phyloP scores from a whole-genome alignment of 2,888 invertebrate genomes.

The Drymonia ruficornis region DNA sequence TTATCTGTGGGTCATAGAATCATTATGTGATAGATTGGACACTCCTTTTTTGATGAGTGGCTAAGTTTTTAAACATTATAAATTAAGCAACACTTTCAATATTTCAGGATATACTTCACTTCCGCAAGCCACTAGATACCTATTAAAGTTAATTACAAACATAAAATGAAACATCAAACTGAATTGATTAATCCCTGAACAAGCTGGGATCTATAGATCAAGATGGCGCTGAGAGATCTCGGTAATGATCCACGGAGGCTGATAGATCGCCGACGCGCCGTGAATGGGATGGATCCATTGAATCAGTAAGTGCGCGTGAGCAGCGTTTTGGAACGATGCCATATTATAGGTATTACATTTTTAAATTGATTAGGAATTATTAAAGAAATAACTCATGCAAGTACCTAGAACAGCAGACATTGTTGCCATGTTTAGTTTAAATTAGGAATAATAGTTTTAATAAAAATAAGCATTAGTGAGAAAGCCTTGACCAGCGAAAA shows the following conservation, averaged over 20 bases:
- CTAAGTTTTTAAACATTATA: too few relatives aligned
- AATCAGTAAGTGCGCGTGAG: constrained; percentile 21
- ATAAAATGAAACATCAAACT: constrained; percentile 26
- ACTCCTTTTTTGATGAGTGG: too few relatives aligned
- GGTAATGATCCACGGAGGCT: constrained; percentile 34
- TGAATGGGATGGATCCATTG: constrained; percentile 42
- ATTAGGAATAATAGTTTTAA: too few relatives aligned
- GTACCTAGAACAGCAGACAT: too few relatives aligned
- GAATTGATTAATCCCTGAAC: constrained; percentile 27
- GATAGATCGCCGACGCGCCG: constrained; percentile 45
- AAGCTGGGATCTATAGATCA: constrained; percentile 29
- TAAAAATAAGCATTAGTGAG: too few relatives aligned
- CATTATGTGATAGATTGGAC: not conserved
- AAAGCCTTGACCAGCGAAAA: too few relatives aligned
- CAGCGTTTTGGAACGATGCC: constrained; percentile 41
- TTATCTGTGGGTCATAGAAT: not conserved
- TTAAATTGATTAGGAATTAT: not conserved
- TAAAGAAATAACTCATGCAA: too few relatives aligned
- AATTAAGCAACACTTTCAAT: too few relatives aligned
- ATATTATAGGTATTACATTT: constrained; percentile 13
- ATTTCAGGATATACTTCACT: not conserved
- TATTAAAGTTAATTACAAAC: constrained; percentile 25
- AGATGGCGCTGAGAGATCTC: constrained; percentile 14
- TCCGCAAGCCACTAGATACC: constrained; percentile 25
- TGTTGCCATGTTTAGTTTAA: too few relatives aligned